Percentiles rank a stretch among this genome's conserved stretches.
Evolutionary conservation across 1,140 invertebrate genomes (phyloP).

Genomic region (Nymphalis io): DNA sequence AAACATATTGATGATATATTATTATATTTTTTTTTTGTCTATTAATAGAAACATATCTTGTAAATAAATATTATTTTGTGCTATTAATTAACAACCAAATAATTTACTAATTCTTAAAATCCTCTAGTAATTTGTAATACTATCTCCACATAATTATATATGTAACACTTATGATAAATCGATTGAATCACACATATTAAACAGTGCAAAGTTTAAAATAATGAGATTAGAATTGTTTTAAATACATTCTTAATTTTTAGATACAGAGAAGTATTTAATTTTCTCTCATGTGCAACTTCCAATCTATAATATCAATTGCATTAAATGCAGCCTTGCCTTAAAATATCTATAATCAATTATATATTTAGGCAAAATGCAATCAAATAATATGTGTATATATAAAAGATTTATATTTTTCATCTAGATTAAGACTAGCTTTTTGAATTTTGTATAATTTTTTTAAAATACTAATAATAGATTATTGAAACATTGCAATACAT

Average conservation of each 20-base stretch:
- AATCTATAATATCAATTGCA: conserved; percentile 41
- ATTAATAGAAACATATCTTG: conserved; percentile 1
- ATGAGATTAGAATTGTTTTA: neutral
- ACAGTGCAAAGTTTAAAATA: neutral
- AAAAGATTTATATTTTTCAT: conserved; percentile 38
- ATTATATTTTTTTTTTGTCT: neutral
- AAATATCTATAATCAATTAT: conserved; percentile 26
- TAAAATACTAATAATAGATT: conserved; percentile 39
- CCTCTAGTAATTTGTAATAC: neutral
- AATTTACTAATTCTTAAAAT: neutral
- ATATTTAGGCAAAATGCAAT: conserved; percentile 37
- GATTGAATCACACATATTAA: neutral
- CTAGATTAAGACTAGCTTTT: conserved; percentile 32
- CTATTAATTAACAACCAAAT: conserved; percentile 14
- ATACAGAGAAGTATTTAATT: neutral
- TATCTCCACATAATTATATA: neutral
- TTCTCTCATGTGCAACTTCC: neutral
- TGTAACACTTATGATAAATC: neutral
- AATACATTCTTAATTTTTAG: neutral
- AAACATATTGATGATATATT: neutral
- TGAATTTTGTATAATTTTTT: conserved; percentile 17
- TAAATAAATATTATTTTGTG: conserved; percentile 11
- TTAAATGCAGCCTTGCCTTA: conserved; percentile 64
- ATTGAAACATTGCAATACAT: conserved; percentile 31
- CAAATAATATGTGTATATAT: conserved; percentile 41